These are phyloP conservation scores for Hoplostethus atlanticus DNA, from an alignment of 2,797 vertebrate genomes.

Conservation along the genomic window DNA sequence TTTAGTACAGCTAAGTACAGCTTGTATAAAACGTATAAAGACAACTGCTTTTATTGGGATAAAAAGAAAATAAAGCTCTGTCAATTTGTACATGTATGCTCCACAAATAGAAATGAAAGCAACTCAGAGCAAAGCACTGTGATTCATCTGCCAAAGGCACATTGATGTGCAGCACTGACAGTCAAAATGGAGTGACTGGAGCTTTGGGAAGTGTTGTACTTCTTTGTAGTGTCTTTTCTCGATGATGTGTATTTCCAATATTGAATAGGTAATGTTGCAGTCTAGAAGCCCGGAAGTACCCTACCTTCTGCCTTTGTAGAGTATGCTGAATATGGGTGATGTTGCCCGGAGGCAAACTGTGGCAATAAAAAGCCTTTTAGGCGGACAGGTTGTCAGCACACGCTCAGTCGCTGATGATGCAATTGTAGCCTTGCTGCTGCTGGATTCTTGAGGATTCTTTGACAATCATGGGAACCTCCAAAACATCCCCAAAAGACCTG, in stretches of 20 bases:
- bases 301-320: conserved; percentile 54
- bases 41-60: too few relatives aligned
- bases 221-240: conserved; percentile 66
- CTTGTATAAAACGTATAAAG: not conserved
- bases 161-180: conserved; percentile 48
- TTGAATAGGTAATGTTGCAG: conserved; percentile 81
- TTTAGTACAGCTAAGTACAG: not conserved
- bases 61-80: conserved; percentile 18
- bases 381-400: conserved; percentile 79
- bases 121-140: conserved; percentile 45
- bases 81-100: conserved; percentile 26
- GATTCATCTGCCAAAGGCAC: conserved; percentile 69
- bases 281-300: conserved; percentile 64
- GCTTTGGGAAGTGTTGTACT: conserved; percentile 66
- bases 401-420: conserved; percentile 74
- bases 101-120: conserved; percentile 37
- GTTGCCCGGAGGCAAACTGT: conserved; percentile 79
- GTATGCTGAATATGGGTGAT: conserved; percentile 74
- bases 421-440: conserved; percentile 55
- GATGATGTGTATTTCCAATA: conserved; percentile 74
- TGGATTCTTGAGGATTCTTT: conserved; percentile 56
- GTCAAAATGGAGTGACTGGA: conserved; percentile 57
- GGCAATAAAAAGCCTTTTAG: conserved; percentile 83
- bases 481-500: conserved; percentile 33
- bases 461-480: conserved; percentile 51